Evolutionary conservation across 2,888 invertebrate species (phyloP).

Genomic region (Orgyia antiqua): DNA sequence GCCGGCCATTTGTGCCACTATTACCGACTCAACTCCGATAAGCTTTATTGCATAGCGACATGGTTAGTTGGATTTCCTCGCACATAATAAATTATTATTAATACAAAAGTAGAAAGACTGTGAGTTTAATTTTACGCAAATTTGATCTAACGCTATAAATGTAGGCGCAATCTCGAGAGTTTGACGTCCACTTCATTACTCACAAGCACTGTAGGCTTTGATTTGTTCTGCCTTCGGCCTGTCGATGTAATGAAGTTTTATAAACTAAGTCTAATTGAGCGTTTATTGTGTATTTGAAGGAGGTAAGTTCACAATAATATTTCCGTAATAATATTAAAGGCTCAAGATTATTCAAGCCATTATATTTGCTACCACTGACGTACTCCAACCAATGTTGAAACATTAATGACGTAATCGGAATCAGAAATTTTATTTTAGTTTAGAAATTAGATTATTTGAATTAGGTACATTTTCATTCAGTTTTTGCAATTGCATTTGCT

Average conservation of each 20-base stretch:
- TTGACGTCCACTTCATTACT: conserved; percentile 26
- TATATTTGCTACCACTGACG: no score
- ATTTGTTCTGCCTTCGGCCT: conserved; percentile 12
- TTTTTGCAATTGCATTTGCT: no score
- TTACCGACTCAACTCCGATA: conserved; percentile 65
- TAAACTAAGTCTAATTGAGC: conserved; percentile 38
- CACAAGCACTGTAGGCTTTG: conserved; percentile 21
- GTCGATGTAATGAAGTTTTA: conserved; percentile 36
- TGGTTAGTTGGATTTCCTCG: conserved; percentile 72
- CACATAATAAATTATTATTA: conserved; percentile 73
- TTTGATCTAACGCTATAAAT: conserved; percentile 66
- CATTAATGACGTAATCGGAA: no score
- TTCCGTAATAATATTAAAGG: conserved; percentile 6
- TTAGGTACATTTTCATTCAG: no score
- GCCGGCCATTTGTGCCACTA: conserved; percentile 58
- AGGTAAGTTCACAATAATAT: conserved; percentile 29
- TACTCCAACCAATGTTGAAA: no score
- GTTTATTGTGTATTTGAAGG: conserved; percentile 22
- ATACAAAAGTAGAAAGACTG: conserved; percentile 56
- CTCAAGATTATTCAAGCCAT: neutral
- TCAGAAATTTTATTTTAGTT: no score
- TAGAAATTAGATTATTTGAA: no score
- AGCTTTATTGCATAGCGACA: conserved; percentile 65
- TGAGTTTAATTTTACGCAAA: conserved; percentile 74
- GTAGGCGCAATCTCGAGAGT: conserved; percentile 24